These are phyloP conservation scores for Alosa sapidissima DNA, from an alignment of 2,797 vertebrate species.

Conservation along the genomic window DNA sequence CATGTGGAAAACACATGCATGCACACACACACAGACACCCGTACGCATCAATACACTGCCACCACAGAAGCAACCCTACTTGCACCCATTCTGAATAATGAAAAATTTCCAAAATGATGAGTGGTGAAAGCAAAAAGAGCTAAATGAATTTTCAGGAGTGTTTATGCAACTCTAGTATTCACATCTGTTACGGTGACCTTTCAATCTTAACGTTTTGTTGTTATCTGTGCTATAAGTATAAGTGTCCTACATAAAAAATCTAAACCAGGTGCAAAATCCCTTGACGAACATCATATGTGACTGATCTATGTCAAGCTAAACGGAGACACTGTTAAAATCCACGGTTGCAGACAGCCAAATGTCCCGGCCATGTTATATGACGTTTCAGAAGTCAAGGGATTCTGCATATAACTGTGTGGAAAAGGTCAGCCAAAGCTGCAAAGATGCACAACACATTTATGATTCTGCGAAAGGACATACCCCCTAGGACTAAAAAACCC, in stretches of 20 bases:
- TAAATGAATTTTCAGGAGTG: neutral
- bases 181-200: neutral
- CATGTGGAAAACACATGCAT: constrained; percentile 4
- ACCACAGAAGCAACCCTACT: neutral
- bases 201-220: neutral
- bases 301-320: neutral
- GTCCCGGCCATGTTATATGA: neutral
- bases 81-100: neutral
- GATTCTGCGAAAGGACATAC: neutral
- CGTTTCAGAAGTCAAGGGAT: neutral
- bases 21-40: neutral
- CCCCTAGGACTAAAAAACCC: neutral
- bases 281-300: neutral
- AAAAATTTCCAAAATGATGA: neutral
- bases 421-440: neutral
- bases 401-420: neutral
- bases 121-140: neutral
- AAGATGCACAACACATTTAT: neutral
- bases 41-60: neutral
- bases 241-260: neutral
- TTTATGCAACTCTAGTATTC: too few relatives aligned
- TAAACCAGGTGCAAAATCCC: neutral
- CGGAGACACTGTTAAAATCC: neutral
- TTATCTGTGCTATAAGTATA: neutral
- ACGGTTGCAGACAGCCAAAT: neutral